Base-by-base conservation (phyloP, 2,888 invertebrate species). In the Minunthozetes semirufus region DNA sequence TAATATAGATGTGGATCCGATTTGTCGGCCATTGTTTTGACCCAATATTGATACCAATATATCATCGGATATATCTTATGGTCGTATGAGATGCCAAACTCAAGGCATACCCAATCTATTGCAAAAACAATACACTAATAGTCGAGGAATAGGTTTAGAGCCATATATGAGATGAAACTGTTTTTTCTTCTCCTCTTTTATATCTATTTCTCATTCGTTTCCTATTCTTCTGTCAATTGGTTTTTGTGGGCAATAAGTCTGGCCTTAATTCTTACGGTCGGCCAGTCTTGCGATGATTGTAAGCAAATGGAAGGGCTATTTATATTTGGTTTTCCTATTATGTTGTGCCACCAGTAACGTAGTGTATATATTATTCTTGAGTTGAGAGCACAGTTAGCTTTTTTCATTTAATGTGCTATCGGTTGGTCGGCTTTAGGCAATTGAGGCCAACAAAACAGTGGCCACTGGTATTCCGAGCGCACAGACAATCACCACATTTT, bases 321-420 rank as follows among this genome's bases (percentile, higher is more conserved):
- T 70, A 70, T 70, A 70, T 70, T 70, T 70, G 70, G 46, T 13
- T 70, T 70, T 70, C 70, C 70, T 48, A 70, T 70, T 70, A 70
- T 25, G 27, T 22, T 53, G 3, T 17, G 1, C 8, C 5, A 53
- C n/a, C 53, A 13, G n/a, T n/a, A n/a, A n/a, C n/a, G n/a, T n/a
- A n/a, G n/a, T n/a, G 4, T 53, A 38, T 66, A 3, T 19, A 6
- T 17, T 48, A 17, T 33, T 33, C 42, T 48, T 17, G 27, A 8
- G 33, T 70, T 70, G 25, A 46, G 70, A 25, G 42, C 22, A 19
- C 38, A n/a, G 70, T 70, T 70, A 48, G 70, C 70, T 70, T 42
- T 63, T 63, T 66, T 48, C 70, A 70, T 70, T 48, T 70, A 70
- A 70, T 66, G 63, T 33, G 13, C 48, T 22, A 70, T 70, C 48